Evolutionary conservation across 1,140 invertebrate species (phyloP).

Genomic region (Rhyacophila brunnea): DNA sequence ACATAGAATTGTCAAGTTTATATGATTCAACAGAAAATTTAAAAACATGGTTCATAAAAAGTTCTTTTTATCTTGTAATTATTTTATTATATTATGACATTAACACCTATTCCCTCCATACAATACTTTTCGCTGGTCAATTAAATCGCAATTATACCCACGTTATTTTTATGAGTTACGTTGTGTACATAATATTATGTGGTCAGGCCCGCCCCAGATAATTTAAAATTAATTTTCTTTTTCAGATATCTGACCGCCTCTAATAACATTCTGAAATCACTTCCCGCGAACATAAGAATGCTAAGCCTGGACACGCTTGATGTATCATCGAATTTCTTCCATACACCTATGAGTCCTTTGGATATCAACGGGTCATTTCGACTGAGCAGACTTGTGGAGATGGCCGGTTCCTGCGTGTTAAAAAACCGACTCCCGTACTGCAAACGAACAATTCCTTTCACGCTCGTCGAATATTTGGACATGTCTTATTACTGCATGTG

Average conservation of each 20-base stretch:
- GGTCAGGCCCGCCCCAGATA: too few species aligned
- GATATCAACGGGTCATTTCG: neutral
- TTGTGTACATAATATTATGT: too few species aligned
- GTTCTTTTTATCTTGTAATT: too few species aligned
- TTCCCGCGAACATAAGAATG: slow-evolving; percentile 12
- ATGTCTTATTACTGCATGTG: slow-evolving; percentile 6
- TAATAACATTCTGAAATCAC: slow-evolving; percentile 12
- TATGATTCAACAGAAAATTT: too few species aligned
- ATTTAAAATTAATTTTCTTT: too few species aligned
- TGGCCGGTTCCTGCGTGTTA: slow-evolving; percentile 3
- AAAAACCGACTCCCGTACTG: slow-evolving; percentile 2
- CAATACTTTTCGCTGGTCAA: too few species aligned
- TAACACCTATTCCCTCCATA: too few species aligned
- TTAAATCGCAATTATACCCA: too few species aligned
- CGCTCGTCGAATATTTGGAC: slow-evolving; percentile 6
- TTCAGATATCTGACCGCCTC: slow-evolving; percentile 24
- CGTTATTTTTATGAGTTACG: too few species aligned
- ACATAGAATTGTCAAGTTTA: too few species aligned
- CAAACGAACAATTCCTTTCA: slow-evolving; percentile 1
- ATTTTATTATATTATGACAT: too few species aligned
- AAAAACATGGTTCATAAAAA: too few species aligned
- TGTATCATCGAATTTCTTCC: slow-evolving; percentile 22
- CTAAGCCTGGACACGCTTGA: slow-evolving; percentile 11
- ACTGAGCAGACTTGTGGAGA: slow-evolving; percentile 9
- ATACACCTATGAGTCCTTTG: neutral